Evolutionary conservation across 2,113 vertebrate genomes (phyloP).

Genomic region (Lucifuga dentata): DNA sequence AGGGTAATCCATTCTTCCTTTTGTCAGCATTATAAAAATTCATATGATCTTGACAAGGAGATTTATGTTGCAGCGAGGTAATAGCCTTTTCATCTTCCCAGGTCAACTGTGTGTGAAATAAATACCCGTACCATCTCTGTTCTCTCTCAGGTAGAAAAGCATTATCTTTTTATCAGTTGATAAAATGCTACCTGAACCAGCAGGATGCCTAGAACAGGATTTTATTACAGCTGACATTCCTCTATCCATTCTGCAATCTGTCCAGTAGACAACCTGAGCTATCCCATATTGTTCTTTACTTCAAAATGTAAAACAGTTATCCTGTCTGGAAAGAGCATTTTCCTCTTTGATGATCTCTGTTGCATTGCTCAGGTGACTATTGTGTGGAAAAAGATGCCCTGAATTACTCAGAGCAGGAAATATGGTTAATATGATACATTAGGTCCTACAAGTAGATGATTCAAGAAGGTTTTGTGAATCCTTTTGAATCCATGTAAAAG

Average conservation of each 20-base stretch:
- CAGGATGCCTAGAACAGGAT: not conserved
- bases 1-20: constrained; percentile 34
- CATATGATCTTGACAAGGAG: constrained; percentile 20
- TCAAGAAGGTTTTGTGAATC: too few species aligned
- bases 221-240: not conserved
- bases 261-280: too few species aligned
- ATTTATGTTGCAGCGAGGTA: constrained; percentile 45
- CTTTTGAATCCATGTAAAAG: constrained; percentile 12
- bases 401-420: constrained; percentile 6
- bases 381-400: not conserved
- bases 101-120: constrained; percentile 11
- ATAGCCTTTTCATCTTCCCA: constrained; percentile 20
- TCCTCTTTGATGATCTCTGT: not conserved
- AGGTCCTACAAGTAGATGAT: not conserved
- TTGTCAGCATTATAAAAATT: constrained; percentile 41
- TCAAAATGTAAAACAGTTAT: not conserved
- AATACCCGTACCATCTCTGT: not conserved
- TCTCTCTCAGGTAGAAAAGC: not conserved
- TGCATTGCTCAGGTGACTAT: not conserved
- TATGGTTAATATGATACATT: not conserved
- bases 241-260: too few species aligned
- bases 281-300: not conserved
- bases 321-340: not conserved
- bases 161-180: constrained; percentile 18
- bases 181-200: constrained; percentile 13